Conservation (phyloP, 2,797 vertebrate genomes). For the Petrocephalus schoutedeni region DNA sequence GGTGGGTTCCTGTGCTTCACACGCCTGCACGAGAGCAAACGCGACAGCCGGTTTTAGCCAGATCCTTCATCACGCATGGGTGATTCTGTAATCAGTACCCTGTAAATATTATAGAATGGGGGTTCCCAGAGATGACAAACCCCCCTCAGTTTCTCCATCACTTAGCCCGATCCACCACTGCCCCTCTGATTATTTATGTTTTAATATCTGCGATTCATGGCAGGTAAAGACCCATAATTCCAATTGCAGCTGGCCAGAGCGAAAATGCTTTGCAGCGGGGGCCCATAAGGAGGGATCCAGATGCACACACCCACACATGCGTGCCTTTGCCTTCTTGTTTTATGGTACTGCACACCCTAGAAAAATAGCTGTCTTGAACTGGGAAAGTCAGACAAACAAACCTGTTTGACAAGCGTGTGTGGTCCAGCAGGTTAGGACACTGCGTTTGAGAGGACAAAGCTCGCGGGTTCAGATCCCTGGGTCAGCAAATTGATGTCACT, state of each 20-base stretch:
- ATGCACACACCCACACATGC: slow-evolving; percentile 22
- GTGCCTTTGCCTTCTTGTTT: not conserved
- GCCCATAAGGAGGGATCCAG: slow-evolving; percentile 25
- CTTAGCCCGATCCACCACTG: slow-evolving; percentile 5
- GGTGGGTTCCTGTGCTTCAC: not conserved
- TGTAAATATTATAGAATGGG: slow-evolving; percentile 43
- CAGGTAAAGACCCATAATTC: not conserved
- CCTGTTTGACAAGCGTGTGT: not conserved
- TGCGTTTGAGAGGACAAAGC: not conserved
- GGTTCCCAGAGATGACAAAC: slow-evolving; percentile 32
- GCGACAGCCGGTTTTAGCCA: not conserved
- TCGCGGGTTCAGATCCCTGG: not conserved
- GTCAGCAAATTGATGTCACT: not conserved
- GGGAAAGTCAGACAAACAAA: not conserved
- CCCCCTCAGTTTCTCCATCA: slow-evolving; percentile 29
- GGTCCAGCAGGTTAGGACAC: not conserved
- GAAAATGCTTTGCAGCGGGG: not conserved
- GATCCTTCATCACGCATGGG: not conserved
- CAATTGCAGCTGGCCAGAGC: not conserved
- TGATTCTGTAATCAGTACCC: slow-evolving; percentile 37
- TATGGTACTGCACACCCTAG: not conserved
- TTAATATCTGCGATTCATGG: slow-evolving; percentile 4
- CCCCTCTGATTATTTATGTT: slow-evolving; percentile 6
- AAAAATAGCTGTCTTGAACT: not conserved
- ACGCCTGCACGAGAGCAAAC: not conserved